Evolutionary conservation across 2,113 vertebrate genomes (phyloP), one percentile per base, ranked within the genome.

Genomic region (Channa maculata): DNA sequence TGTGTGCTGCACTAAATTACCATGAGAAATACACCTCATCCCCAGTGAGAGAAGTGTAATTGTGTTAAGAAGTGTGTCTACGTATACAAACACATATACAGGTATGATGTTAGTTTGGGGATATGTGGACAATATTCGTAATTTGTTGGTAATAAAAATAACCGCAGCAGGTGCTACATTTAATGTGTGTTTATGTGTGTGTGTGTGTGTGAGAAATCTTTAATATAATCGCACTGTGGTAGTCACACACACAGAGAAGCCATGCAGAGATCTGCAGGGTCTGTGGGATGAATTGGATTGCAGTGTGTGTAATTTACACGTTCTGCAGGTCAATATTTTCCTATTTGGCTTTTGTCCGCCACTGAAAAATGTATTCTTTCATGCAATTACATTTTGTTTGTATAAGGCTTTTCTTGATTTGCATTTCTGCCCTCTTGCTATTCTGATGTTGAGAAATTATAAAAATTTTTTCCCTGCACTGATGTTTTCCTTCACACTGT

Each of bases 271-370:
- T 46, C 58, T 73, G 69, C 79, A 64, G 63, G 54, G 59, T 60
- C 67, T 68, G 50, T 65, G 66, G 65, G 53, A 67, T 69, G 70
- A 80, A 84, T 86, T 65, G 65, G 39, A 80, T 44, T 39, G 48
- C 13, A 3, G 8, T 13, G 13, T 65, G 61, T 63, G 74, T 59
- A 54, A 78, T 69, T 72, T 80, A 65, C 61, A 87, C 80, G 66
- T 79, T 83, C 79, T 79, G 75, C 76, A 14, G 74, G 65, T 88
- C 82, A 81, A 72, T 85, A 71, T 55, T 77, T 72, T 53, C 8
- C 36, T 59, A 6, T 61, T 80, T 76, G 67, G 33, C 72, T 76
- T 82, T 73, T 51, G 55, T 60, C 72, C 77, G 37, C 63, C 60
- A 45, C 67, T 34, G 46, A 82, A 51, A 78, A 46, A 15, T 62